Percentiles rank a stretch among this genome's conserved stretches.
Conservation (phyloP, 2,888 invertebrate genomes). For the Dinocampus coccinellae region DNA sequence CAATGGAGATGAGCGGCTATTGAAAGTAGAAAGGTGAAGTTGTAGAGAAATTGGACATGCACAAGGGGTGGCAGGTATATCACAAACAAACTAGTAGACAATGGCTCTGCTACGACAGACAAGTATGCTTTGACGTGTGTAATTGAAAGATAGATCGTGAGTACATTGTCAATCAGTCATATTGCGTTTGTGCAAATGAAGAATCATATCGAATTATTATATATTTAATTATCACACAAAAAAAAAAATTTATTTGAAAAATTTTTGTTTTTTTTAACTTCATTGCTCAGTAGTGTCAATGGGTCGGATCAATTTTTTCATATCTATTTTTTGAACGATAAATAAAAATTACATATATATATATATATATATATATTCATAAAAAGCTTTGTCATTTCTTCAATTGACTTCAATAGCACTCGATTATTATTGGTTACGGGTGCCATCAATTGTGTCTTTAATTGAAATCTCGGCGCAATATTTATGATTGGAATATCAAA, state of each 20-base stretch:
- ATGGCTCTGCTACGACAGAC: constrained; percentile 43
- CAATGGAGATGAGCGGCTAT: constrained; percentile 7
- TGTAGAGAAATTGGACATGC: constrained; percentile 18
- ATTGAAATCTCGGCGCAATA: constrained; percentile 35
- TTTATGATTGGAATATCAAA: constrained; percentile 6
- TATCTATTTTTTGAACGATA: neutral
- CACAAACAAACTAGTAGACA: constrained; percentile 56
- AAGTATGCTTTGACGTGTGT: constrained; percentile 49
- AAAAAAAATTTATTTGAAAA: no score
- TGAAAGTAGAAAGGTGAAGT: constrained; percentile 10
- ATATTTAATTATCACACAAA: no score
- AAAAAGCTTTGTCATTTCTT: constrained; percentile 32
- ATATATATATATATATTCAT: neutral
- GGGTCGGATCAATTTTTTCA: neutral
- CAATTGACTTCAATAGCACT: constrained; percentile 44
- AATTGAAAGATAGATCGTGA: constrained; percentile 50
- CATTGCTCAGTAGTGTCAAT: neutral
- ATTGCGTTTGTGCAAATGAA: constrained; percentile 31
- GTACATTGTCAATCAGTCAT: constrained; percentile 57
- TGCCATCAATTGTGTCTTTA: constrained; percentile 41
- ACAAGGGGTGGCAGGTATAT: constrained; percentile 18
- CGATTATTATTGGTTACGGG: constrained; percentile 42
- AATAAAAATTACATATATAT: no score
- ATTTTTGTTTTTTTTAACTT: neutral
- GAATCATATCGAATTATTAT: no score